A percentile compares a stretch with the other conserved stretches of the same genome.
phyloP scores from a whole-genome alignment of 2,797 vertebrate genomes.

The Threskiornis aethiopicus region DNA sequence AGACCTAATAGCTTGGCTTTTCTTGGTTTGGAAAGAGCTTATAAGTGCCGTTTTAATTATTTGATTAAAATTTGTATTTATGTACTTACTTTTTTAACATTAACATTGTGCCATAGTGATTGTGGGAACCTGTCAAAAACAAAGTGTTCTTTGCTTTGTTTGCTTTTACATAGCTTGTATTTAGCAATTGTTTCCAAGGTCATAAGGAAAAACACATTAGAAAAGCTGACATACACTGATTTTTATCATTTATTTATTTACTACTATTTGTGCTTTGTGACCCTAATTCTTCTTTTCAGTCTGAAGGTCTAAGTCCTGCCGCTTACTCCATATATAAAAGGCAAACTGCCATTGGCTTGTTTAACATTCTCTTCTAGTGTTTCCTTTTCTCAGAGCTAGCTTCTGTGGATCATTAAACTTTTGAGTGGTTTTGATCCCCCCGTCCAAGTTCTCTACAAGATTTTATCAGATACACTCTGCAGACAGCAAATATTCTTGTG shows the following conservation, averaged over 20 bases:
- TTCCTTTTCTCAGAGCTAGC: neutral
- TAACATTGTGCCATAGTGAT: neutral
- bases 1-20: neutral
- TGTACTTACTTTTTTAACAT: neutral
- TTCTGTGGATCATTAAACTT: slow-evolving; percentile 52
- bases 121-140: neutral
- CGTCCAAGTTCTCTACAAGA: neutral
- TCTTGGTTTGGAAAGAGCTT: neutral
- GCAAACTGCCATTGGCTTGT: neutral
- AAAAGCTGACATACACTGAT: neutral
- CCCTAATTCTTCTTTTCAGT: neutral
- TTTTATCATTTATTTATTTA: neutral
- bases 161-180: neutral
- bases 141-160: neutral
- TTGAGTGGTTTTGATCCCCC: neutral
- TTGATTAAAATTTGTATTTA: neutral
- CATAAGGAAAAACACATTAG: neutral
- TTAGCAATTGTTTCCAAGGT: neutral
- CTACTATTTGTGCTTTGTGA: neutral
- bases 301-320: neutral
- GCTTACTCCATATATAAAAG: neutral
- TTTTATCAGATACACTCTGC: neutral
- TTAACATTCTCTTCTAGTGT: neutral
- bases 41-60: neutral
- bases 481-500: neutral